phyloP scores from a whole-genome alignment of 2,113 vertebrate species.

The Saccopteryx bilineata region DNA sequence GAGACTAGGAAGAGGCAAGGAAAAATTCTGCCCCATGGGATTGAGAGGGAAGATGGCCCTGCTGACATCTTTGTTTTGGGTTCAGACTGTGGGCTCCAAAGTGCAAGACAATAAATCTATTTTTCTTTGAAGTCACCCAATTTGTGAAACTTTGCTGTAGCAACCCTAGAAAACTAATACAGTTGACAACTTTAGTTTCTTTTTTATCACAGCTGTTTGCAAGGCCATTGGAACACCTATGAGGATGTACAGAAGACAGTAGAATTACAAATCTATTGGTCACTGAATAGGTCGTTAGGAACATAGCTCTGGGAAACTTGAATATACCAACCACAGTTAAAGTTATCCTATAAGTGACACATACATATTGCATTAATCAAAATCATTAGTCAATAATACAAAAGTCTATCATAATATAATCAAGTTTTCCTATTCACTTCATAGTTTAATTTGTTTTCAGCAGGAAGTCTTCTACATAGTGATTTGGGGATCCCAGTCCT shows the following conservation, averaged over 20 bases:
- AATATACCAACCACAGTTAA: not conserved
- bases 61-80: not conserved
- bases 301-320: not conserved
- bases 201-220: not conserved
- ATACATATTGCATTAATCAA: not conserved
- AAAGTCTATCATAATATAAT: not conserved
- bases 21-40: not conserved
- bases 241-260: not conserved
- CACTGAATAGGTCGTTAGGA: not conserved
- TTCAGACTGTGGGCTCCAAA: not conserved
- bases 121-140: not conserved
- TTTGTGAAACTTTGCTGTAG: not conserved
- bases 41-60: not conserved
- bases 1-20: not conserved
- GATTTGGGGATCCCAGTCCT: not conserved
- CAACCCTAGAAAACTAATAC: not conserved
- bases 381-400: not conserved
- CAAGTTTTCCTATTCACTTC: not conserved
- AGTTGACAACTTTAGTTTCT: not conserved
- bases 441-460: not conserved
- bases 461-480: not conserved
- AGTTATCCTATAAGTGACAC: not conserved
- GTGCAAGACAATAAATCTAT: not conserved
- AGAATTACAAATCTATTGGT: slow-evolving; percentile 3
- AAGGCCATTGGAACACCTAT: not conserved